phyloP scores from a whole-genome alignment of 2,888 invertebrate species.

The Volucella inanis region DNA sequence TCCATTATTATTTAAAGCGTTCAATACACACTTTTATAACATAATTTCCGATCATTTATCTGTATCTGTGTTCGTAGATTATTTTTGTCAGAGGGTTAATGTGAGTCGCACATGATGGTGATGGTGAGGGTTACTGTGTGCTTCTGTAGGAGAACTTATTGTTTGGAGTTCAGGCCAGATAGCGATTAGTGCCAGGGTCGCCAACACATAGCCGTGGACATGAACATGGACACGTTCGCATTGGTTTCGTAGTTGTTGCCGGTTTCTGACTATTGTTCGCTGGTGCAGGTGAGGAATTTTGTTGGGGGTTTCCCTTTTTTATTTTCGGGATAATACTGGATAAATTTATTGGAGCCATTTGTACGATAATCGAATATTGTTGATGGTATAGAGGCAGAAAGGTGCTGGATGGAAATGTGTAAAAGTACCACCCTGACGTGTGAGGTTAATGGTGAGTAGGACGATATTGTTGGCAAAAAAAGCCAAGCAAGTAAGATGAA shows the following conservation, averaged over 20 bases:
- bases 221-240: slow-evolving; percentile 53
- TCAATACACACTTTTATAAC: slow-evolving; percentile 72
- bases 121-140: no score
- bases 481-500: no score
- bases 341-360: slow-evolving; percentile 64
- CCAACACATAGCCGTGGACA: slow-evolving; percentile 9
- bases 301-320: slow-evolving; percentile 50
- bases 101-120: slow-evolving; percentile 38
- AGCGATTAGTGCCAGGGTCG: slow-evolving; percentile 64
- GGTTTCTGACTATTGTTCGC: not conserved
- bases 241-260: slow-evolving; percentile 5
- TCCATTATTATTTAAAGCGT: slow-evolving; percentile 60
- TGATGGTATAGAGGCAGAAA: slow-evolving; percentile 15
- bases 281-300: slow-evolving; percentile 28
- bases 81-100: slow-evolving; percentile 37
- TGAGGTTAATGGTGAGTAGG: slow-evolving; percentile 2
- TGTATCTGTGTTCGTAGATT: not conserved
- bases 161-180: slow-evolving; percentile 43
- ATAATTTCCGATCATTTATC: slow-evolving; percentile 70
- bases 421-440: slow-evolving; percentile 44
- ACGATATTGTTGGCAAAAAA: not conserved
- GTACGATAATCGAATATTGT: slow-evolving; percentile 39
- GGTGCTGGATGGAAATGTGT: slow-evolving; percentile 14
- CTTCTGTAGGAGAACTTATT: slow-evolving; percentile 66
- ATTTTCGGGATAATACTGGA: slow-evolving; percentile 54